Percentiles rank a stretch among this genome's conserved stretches.
These are phyloP conservation scores for Ophioninae sp. DNA, from an alignment of 2,888 invertebrate species.

Conservation along the genomic window DNA sequence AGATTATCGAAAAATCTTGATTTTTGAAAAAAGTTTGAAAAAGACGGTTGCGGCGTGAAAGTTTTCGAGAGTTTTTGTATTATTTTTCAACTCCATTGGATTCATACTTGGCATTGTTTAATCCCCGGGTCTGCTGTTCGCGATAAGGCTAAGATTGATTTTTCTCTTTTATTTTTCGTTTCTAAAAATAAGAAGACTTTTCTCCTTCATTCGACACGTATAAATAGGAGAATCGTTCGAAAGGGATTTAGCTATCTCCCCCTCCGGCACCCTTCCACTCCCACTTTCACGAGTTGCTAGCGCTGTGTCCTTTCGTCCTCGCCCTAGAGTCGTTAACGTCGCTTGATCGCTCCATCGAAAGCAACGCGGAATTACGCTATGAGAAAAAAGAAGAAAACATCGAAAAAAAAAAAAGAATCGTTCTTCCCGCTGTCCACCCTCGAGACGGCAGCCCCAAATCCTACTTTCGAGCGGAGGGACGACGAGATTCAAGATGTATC, in stretches of 20 bases:
- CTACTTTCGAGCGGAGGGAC: neutral
- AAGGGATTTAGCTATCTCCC: slow-evolving; percentile 42
- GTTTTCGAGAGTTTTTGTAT: neutral
- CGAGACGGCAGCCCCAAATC: slow-evolving; percentile 5
- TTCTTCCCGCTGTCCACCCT: slow-evolving; percentile 19
- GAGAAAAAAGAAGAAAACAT: neutral
- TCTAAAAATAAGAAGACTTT: slow-evolving; percentile 52
- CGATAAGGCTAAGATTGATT: slow-evolving; percentile 49
- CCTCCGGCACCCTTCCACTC: neutral
- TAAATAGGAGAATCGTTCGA: slow-evolving; percentile 47
- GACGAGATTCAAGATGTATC: slow-evolving; percentile 12
- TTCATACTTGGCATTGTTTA: neutral
- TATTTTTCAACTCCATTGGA: neutral
- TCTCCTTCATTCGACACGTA: slow-evolving; percentile 25
- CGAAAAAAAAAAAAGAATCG: neutral
- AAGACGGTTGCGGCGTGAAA: neutral
- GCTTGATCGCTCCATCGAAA: slow-evolving; percentile 29
- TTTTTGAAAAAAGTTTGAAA: neutral
- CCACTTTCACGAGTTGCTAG: neutral
- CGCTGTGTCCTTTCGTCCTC: slow-evolving; percentile 52
- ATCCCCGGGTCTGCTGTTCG: slow-evolving; percentile 8
- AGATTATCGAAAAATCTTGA: neutral
- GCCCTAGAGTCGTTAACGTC: slow-evolving; percentile 46
- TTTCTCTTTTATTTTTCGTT: slow-evolving; percentile 42
- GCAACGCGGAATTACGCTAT: neutral